Evolutionary conservation across 2,797 vertebrate genomes (phyloP).

Genomic region (Margarornis squamiger): DNA sequence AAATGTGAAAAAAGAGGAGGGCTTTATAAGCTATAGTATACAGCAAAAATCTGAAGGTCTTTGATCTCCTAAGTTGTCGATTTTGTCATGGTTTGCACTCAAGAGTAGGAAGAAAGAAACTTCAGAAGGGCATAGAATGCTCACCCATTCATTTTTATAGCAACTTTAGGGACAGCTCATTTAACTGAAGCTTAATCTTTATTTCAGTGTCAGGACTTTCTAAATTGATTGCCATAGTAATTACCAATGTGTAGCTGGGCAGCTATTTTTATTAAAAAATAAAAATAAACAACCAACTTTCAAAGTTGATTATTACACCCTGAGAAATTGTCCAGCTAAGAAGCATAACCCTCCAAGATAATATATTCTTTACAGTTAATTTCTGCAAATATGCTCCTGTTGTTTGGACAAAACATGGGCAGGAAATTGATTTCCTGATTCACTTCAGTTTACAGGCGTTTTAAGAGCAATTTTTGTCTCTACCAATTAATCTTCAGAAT

Average conservation of each 20-base stretch:
- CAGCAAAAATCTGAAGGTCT: not conserved
- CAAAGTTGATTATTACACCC: conserved; percentile 28
- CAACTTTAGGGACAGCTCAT: not conserved
- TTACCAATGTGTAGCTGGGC: conserved; percentile 29
- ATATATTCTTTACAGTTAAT: conserved; percentile 7
- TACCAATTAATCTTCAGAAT: conserved; percentile 41
- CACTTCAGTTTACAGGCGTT: not conserved
- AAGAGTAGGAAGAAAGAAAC: not conserved
- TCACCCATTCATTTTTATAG: not conserved
- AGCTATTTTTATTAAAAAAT: not conserved
- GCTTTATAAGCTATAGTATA: not conserved
- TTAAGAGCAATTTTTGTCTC: conserved; percentile 14
- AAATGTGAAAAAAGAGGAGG: not conserved
- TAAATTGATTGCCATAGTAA: conserved; percentile 47
- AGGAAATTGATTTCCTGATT: conserved; percentile 12
- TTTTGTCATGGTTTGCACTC: not conserved
- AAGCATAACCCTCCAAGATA: not conserved
- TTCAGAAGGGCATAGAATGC: not conserved
- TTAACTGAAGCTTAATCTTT: conserved; percentile 36
- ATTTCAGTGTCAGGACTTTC: conserved; percentile 15
- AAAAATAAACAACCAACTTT: not conserved
- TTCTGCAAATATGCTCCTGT: not conserved
- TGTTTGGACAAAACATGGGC: not conserved
- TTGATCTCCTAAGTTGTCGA: accelerated
- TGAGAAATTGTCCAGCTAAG: conserved; percentile 6